Evolutionary conservation across 2,113 vertebrate genomes (phyloP).

Genomic region (Phrynocephalus versicolor): DNA sequence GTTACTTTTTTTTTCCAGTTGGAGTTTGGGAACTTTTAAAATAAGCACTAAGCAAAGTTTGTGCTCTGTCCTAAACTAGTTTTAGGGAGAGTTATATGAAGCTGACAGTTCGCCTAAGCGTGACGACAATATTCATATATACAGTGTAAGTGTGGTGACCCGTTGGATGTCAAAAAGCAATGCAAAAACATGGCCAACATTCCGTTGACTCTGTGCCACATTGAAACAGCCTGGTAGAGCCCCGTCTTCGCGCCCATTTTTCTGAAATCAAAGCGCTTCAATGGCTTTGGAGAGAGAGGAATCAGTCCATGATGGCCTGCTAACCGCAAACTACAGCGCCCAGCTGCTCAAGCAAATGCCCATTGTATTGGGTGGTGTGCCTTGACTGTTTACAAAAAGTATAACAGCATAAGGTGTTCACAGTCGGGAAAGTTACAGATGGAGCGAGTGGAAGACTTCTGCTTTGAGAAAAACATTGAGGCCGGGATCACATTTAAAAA

Average conservation of each 20-base stretch:
- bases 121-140: background rate
- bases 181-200: background rate
- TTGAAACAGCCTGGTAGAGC: background rate
- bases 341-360: background rate
- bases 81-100: background rate
- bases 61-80: background rate
- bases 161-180: background rate
- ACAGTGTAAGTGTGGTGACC: background rate
- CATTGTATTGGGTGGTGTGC: background rate
- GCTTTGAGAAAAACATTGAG: background rate
- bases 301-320: background rate
- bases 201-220: background rate
- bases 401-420: background rate
- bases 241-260: background rate
- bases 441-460: too few relatives aligned
- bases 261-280: background rate
- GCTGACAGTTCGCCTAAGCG: background rate
- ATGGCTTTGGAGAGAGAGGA: background rate
- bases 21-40: background rate
- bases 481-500: background rate
- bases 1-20: background rate
- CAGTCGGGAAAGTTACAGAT: too few relatives aligned
- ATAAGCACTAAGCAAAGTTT: too few relatives aligned
- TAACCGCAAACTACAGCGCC: background rate
- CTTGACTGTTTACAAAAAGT: background rate